Percentiles rank a stretch among this genome's conserved stretches.
These are phyloP conservation scores for Drosophila mayri DNA, from an alignment of 1,140 invertebrate genomes.

Conservation along the genomic window DNA sequence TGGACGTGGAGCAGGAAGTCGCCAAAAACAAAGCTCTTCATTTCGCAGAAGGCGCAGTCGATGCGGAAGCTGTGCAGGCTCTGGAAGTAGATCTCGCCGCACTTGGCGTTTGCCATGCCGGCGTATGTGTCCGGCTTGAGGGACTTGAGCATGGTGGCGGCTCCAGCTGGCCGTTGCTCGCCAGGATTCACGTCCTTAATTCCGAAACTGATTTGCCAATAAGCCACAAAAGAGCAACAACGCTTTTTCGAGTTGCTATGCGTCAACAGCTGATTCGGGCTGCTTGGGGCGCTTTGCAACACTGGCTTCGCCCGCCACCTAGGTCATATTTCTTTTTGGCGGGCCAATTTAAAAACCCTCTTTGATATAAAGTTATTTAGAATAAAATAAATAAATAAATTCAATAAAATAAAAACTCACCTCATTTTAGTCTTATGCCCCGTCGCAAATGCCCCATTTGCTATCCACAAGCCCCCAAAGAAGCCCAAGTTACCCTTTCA, in stretches of 20 bases:
- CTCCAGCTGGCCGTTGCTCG: conserved; percentile 38
- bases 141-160: conserved; percentile 63
- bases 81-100: conserved; percentile 78
- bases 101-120: conserved; percentile 71
- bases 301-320: conserved; percentile 13
- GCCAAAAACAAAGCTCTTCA: conserved; percentile 73
- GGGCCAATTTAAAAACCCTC: background rate
- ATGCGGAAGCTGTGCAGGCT: conserved; percentile 70
- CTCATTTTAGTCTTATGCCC: too few relatives aligned
- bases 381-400: background rate
- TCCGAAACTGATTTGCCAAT: conserved; percentile 2
- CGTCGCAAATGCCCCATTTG: too few relatives aligned
- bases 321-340: background rate
- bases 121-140: conserved; percentile 67
- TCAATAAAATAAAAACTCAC: too few relatives aligned
- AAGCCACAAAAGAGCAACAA: conserved; percentile 41
- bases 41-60: conserved; percentile 69
- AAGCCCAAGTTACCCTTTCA: too few relatives aligned
- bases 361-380: too few relatives aligned
- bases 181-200: conserved; percentile 32
- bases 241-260: conserved; percentile 37
- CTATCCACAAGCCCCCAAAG: too few relatives aligned
- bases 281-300: conserved; percentile 6
- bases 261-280: conserved; percentile 49
- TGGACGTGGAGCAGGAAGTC: conserved; percentile 76